Base-by-base conservation (phyloP, 2,113 vertebrate genomes). In the Channa maculata region DNA sequence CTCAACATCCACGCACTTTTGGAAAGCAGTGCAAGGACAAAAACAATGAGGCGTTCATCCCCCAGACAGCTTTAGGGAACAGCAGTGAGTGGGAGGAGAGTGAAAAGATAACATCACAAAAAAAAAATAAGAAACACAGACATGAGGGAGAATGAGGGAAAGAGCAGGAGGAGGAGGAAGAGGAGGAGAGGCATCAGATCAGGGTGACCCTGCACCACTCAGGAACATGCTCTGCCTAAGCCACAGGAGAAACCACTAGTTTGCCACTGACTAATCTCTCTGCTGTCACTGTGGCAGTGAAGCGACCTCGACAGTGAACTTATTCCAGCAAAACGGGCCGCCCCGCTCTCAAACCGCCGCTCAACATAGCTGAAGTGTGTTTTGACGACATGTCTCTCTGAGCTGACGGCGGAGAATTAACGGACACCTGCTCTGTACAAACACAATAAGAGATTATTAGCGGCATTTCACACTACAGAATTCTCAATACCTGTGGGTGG, bases 11-110 rank as follows among this genome's bases (percentile, higher is more conserved):
- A 71, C 10, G 5, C 53, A 75, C 69, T 80, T 89, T 70, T 81
- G 82, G 83, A 90, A 82, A 88, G 65, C 68, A 55, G 77, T 8
- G 63, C 90, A 90, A 92, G 92, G 91, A 92, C 90, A 83, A 91
- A 89, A 91, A 90, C 88, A 92, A 92, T 91, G 91, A 92, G 88
- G 88, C 85, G 78, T 90, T 94, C 89, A 92, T 92, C 91, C 88
- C 85, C 5, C 65, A 89, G 84, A 91, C 89, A 84, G 90, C 91
- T 93, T 93, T 81, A 75, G 92, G 91, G 88, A 93, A 89, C 86
- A 83, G 92, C 89, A 89, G 83, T 65, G 88, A 88, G 91, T 91
- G 88, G 86, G 91, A 92, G 91, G 91, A 89, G 86, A 92, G 83
- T 80, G 91, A 92, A 91, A 91, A 94, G 92, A 93, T 91, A 93